A percentile compares a stretch with the other conserved stretches of the same genome.
These are phyloP conservation scores for Ispidina lecontei DNA, from an alignment of 2,797 vertebrate genomes.

Conservation along the genomic window DNA sequence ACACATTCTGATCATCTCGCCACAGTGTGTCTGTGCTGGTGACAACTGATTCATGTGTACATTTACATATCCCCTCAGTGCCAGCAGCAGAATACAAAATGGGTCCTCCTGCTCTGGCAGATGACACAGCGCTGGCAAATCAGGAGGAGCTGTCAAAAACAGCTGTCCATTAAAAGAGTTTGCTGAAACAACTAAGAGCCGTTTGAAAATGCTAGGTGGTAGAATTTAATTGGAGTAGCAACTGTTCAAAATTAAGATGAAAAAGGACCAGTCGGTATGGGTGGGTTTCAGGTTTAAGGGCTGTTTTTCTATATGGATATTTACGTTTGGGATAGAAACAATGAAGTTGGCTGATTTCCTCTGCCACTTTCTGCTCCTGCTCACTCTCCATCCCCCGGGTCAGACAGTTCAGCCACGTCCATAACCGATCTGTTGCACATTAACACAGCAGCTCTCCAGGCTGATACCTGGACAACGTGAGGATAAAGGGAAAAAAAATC, in stretches of 20 bases:
- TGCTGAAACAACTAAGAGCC: constrained; percentile 78
- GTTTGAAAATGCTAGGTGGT: constrained; percentile 82
- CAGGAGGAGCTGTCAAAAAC: constrained; percentile 98
- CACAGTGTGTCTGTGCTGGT: constrained; percentile 87
- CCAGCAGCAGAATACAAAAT: constrained; percentile 93
- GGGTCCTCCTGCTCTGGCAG: constrained; percentile 88
- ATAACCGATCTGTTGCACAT: background rate
- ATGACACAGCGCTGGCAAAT: constrained; percentile 93
- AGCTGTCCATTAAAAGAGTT: constrained; percentile 94
- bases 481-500: background rate
- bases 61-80: constrained; percentile 91
- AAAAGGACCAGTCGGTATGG: constrained; percentile 70
- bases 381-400: background rate
- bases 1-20: constrained; percentile 87
- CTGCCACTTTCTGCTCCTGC: background rate
- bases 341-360: background rate
- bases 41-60: constrained; percentile 98
- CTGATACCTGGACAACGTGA: background rate
- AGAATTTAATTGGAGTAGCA: constrained; percentile 84
- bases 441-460: background rate
- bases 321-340: constrained; percentile 57
- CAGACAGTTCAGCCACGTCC: background rate
- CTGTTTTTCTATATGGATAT: constrained; percentile 45
- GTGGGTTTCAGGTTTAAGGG: constrained; percentile 36
- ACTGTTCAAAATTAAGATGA: constrained; percentile 83